A percentile compares a stretch with the other conserved stretches of the same genome.
These are phyloP conservation scores for Myotis vivesi DNA, from an alignment of 2,797 vertebrate species.

Conservation along the genomic window DNA sequence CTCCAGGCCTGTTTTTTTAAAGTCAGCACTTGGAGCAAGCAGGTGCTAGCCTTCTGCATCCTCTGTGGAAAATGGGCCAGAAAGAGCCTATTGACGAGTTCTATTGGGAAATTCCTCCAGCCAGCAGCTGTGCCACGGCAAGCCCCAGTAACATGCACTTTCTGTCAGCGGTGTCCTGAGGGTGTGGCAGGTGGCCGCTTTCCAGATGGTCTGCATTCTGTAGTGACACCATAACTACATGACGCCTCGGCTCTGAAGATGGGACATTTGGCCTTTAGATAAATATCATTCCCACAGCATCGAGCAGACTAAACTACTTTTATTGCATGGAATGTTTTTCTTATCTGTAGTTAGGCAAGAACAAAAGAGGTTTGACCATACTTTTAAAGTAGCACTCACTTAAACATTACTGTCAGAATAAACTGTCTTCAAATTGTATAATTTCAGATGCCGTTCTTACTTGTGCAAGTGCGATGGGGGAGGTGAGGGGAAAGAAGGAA, in stretches of 20 bases:
- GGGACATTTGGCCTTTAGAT: conserved; percentile 53
- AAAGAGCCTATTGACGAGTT: conserved; percentile 83
- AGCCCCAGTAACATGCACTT: conserved; percentile 83
- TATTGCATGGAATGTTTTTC: not conserved
- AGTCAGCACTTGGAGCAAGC: conserved; percentile 81
- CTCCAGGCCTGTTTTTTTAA: conserved; percentile 68
- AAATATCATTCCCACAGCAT: conserved; percentile 35
- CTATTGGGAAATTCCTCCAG: conserved; percentile 85
- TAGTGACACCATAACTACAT: conserved; percentile 86
- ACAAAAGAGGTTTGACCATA: not conserved
- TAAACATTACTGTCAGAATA: conserved; percentile 41
- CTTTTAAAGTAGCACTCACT: not conserved
- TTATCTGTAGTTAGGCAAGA: conserved; percentile 49
- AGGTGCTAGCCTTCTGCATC: conserved; percentile 86
- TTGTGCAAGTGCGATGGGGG: not conserved
- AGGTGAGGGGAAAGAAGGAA: not conserved
- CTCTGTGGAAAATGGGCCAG: conserved; percentile 78
- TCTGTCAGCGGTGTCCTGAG: conserved; percentile 86
- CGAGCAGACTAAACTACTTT: conserved; percentile 36
- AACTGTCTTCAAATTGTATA: not conserved
- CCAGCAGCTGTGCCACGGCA: conserved; percentile 90
- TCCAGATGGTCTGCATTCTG: conserved; percentile 90
- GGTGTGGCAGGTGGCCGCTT: conserved; percentile 85
- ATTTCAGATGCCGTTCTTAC: not conserved
- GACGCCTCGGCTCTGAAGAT: conserved; percentile 39